Evolutionary conservation across 2,797 vertebrate genomes (phyloP).

Genomic region (Vireo griseus): DNA sequence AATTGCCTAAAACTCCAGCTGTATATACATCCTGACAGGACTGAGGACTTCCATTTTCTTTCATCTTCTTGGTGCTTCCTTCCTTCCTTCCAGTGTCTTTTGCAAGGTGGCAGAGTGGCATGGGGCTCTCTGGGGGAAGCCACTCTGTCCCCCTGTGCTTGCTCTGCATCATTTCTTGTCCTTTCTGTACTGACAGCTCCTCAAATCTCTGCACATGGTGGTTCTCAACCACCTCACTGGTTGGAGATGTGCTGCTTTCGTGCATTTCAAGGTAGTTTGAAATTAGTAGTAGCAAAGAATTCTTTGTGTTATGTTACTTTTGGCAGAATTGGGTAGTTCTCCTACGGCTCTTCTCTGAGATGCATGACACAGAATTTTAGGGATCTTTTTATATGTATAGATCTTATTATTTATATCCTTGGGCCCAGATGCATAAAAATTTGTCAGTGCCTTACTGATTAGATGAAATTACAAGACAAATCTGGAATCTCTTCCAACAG

Average conservation of each 20-base stretch:
- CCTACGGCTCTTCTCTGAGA: not conserved
- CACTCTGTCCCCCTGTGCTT: not conserved
- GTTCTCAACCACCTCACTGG: accelerated
- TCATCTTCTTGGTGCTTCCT: not conserved
- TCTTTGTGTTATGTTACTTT: not conserved
- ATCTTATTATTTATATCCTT: not conserved
- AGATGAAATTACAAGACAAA: not conserved
- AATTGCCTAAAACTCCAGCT: not conserved
- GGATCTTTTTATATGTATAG: accelerated
- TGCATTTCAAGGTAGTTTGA: not conserved
- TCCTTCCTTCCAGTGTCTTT: not conserved
- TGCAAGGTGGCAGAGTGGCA: accelerated
- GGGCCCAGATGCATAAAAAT: not conserved
- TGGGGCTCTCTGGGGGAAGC: not conserved
- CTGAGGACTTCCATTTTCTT: not conserved
- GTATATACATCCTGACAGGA: not conserved
- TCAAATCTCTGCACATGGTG: accelerated
- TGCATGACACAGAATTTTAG: not conserved
- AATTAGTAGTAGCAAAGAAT: not conserved
- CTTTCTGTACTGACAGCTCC: not conserved
- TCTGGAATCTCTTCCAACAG: not conserved
- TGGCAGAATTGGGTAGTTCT: not conserved
- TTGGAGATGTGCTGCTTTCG: not conserved
- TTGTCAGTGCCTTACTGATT: not conserved
- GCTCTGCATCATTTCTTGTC: not conserved